Evolutionary conservation across 2,888 invertebrate genomes (phyloP), one percentile per base, ranked within the genome.

Genomic region (Ypsolopha sequella): DNA sequence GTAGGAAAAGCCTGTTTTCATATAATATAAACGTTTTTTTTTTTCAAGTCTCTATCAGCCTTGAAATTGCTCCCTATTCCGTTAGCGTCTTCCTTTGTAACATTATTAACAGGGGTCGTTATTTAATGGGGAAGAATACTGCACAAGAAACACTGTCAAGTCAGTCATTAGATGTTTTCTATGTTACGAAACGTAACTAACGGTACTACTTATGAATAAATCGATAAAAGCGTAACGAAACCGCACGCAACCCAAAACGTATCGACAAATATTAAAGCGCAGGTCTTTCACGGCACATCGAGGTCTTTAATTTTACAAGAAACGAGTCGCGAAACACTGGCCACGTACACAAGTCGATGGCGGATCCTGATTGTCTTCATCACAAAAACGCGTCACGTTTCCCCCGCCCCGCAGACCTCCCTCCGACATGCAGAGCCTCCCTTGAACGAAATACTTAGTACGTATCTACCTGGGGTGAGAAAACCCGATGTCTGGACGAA

Each of bases 371-470:
- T 77, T 77, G 70, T 77, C 65, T 73, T 73, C 68, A 76, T 80
- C 68, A 68, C 72, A 70, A 66, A 81, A 71, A 62, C 78, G 61
- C 56, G 67, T 79, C 84, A 81, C 80, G 80, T 79, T 56, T 59
- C 54, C 54, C 43, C 55, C 61, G 60, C 55, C 54, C 58, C 55
- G 45, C 55, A 66, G 62, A 68, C 62, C 59, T 55, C 60, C 63
- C 60, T 59, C 59, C 55, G 54, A 54, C 53, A 58, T 35, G 2
- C 24, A 24, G 24, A 24, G 24, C 24, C 24, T 24, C 24, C 24
- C 24, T 24, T 24, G 24, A 24, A 24, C 24, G 24, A 24, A 24
- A 24, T 24, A 24, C 2, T 24, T 24, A 24, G 24, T 41, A 6
- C 41, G 36, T 35, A 14, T 14, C 43, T 14, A 10, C 14, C 13